phyloP scores from a whole-genome alignment of 2,113 vertebrate genomes.

The Lycocorax pyrrhopterus region DNA sequence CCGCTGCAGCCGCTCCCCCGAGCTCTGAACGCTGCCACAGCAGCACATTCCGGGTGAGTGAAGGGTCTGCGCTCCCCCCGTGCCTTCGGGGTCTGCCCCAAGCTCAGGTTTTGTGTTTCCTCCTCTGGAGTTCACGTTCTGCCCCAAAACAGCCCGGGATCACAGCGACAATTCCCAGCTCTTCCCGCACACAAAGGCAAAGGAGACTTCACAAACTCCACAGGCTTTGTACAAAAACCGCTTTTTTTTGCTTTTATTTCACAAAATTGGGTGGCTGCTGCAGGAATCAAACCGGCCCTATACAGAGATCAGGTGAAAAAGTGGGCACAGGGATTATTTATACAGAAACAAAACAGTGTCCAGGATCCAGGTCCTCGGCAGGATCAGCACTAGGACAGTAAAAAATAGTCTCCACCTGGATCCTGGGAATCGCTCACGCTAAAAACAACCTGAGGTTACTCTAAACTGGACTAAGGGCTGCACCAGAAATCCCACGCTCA shows the following conservation, averaged over 20 bases:
- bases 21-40: background rate
- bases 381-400: slow-evolving; percentile 50
- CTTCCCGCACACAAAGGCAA: background rate
- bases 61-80: background rate
- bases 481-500: slow-evolving; percentile 49
- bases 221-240: slow-evolving; percentile 69
- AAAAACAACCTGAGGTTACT: slow-evolving; percentile 75
- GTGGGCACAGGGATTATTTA: slow-evolving; percentile 4
- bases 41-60: accelerated
- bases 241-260: slow-evolving; percentile 54
- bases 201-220: slow-evolving; percentile 8
- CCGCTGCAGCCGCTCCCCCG: accelerated
- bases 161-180: accelerated
- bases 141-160: accelerated
- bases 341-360: slow-evolving; percentile 47
- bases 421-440: slow-evolving; percentile 48
- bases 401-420: slow-evolving; percentile 68
- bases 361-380: slow-evolving; percentile 12
- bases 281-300: slow-evolving; percentile 57
- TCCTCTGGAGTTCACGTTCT: accelerated
- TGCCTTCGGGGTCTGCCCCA: accelerated
- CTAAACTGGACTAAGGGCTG: slow-evolving; percentile 54
- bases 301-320: slow-evolving; percentile 57
- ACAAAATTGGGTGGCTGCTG: slow-evolving; percentile 58
- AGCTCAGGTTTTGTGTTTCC: background rate